Evolutionary conservation across 2,888 invertebrate species (phyloP).

Genomic region (Trisateles emortualis): DNA sequence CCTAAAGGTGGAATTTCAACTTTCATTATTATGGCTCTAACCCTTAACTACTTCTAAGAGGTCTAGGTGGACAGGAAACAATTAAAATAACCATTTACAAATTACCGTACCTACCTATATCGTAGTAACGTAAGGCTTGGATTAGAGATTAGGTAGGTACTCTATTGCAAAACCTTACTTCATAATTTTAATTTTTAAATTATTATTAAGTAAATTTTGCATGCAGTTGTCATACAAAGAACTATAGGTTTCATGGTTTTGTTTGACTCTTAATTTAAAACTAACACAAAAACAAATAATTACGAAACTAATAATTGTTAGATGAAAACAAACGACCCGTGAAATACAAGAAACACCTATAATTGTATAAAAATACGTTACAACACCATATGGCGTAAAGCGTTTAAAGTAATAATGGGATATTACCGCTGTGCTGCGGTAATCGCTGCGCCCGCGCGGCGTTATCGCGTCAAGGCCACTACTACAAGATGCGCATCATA

Average conservation of each 20-base stretch:
- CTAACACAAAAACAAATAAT: conserved; percentile 14
- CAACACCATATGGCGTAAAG: conserved; percentile 39
- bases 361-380: conserved; percentile 49
- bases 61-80: neutral
- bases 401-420: conserved; percentile 54
- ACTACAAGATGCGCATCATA: conserved; percentile 40
- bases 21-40: neutral
- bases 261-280: neutral
- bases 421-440: conserved; percentile 45
- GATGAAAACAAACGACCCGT: conserved; percentile 42
- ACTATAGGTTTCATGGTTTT: too few relatives aligned
- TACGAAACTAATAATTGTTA: conserved; percentile 36
- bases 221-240: too few relatives aligned
- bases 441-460: conserved; percentile 41
- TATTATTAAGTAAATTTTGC: too few relatives aligned
- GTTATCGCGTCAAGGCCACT: conserved; percentile 62
- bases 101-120: too few relatives aligned
- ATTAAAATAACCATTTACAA: too few relatives aligned
- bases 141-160: too few relatives aligned
- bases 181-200: too few relatives aligned
- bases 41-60: neutral
- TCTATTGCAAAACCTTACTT: too few relatives aligned
- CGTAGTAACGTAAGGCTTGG: too few relatives aligned
- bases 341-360: conserved; percentile 46
- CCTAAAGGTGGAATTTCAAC: neutral